Evolutionary conservation across 2,113 vertebrate genomes (phyloP), one percentile per base, ranked within the genome.

Genomic region (Willisornis vidua): DNA sequence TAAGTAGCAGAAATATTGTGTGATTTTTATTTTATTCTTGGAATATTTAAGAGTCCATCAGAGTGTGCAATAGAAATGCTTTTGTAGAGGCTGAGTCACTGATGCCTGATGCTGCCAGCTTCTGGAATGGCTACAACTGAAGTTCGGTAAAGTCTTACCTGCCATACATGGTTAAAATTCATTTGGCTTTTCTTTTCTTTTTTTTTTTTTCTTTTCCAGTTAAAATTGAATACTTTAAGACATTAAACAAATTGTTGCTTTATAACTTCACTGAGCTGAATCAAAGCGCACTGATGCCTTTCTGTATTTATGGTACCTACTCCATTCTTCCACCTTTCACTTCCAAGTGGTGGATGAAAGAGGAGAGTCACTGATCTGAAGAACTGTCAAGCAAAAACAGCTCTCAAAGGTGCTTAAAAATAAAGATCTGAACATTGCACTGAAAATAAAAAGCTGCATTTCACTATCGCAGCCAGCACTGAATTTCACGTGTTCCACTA

Each of bases 131-230:
- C 13, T 80, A 74, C 29, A 84, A 59, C 19, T 63, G 37, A 26
- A 2, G 48, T 73, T 92, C 15, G 77, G 20, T 57, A 20, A 81
- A 87, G 33, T 41, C 7, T 81, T 85, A 29, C 43, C 61, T 85
- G 37, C 25, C 18, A 84, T 37, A 49, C 9, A 9, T 13, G 61
- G 15, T 35, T 57, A 51, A 57, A 55, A 72, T 48, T 43, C 33
- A n/a, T 63, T 72, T 68, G 57, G 11, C 10, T 24, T 54, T n/a
- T n/a, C n/a, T n/a, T n/a, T n/a, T n/a, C n/a, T n/a, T n/a, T n/a
- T n/a, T 22, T 16, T 19, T 3, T 1, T 1, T 2, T 6, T 2
- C 23, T 14, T 59, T 54, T 41, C 28, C 28, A 55, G 18, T 81
- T 72, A 62, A 78, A 79, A 54, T 65, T n/a, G 48, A 39, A 14